phyloP scores from a whole-genome alignment of 2,888 invertebrate species.

The Pasiphila rectangulata region DNA sequence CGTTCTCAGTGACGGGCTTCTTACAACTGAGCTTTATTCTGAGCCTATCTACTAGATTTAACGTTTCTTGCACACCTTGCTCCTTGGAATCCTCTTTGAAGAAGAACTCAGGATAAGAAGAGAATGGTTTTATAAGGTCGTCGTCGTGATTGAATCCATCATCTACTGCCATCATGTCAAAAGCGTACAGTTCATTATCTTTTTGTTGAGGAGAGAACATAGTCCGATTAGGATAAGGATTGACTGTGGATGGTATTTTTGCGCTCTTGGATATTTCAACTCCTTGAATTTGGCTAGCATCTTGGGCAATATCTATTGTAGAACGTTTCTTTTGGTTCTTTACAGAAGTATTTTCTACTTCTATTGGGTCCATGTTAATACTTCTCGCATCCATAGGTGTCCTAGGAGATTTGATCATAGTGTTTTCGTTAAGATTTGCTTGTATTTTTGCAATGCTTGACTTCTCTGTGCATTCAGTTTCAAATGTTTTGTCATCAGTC shows the following conservation, averaged over 20 bases:
- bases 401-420: slow-evolving; percentile 76
- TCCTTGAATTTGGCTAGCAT: slow-evolving; percentile 68
- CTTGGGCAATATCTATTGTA: slow-evolving; percentile 61
- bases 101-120: slow-evolving; percentile 83
- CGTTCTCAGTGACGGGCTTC: slow-evolving; percentile 79
- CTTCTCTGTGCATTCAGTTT: slow-evolving; percentile 67
- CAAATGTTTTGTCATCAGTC: slow-evolving; percentile 70
- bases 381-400: slow-evolving; percentile 76
- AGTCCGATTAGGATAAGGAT: slow-evolving; percentile 79
- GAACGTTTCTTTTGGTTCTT: slow-evolving; percentile 59
- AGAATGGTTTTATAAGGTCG: slow-evolving; percentile 84
- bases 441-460: slow-evolving; percentile 74
- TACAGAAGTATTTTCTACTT: slow-evolving; percentile 53
- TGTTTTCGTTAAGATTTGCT: slow-evolving; percentile 73
- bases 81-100: slow-evolving; percentile 91
- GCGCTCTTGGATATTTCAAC: slow-evolving; percentile 74
- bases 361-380: slow-evolving; percentile 57
- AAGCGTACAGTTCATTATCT: slow-evolving; percentile 83
- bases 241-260: slow-evolving; percentile 68
- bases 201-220: slow-evolving; percentile 87
- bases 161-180: slow-evolving; percentile 83
- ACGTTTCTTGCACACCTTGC: slow-evolving; percentile 88
- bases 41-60: slow-evolving; percentile 91
- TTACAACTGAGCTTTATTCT: slow-evolving; percentile 86
- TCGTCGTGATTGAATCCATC: slow-evolving; percentile 85